Conservation (phyloP, 2,113 vertebrate species). For the Hydropotes inermis region DNA sequence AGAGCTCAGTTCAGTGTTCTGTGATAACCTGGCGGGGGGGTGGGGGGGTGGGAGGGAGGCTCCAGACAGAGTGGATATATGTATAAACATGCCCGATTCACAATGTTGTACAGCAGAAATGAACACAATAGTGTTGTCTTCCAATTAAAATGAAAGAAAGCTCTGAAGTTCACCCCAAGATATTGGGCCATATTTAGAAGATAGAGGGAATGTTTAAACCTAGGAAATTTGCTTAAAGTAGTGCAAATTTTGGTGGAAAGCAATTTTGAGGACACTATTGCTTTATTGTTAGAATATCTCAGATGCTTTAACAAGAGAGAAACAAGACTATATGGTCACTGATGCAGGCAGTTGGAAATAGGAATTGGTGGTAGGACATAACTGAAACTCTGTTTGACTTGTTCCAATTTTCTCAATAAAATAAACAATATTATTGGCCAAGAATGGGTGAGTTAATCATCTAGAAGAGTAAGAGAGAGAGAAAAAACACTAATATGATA, state of each 20-base stretch:
- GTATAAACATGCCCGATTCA: no score
- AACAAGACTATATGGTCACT: neutral
- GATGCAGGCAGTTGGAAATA: neutral
- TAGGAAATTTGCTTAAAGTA: neutral
- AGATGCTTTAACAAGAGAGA: neutral
- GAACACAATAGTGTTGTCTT: no score
- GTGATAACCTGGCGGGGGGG: no score
- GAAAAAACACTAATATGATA: neutral
- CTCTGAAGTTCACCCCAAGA: neutral
- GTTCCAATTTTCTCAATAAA: neutral
- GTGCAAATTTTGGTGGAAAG: neutral
- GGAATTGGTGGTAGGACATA: neutral
- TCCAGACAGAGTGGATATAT: no score
- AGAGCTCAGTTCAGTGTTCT: no score
- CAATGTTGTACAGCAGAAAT: no score
- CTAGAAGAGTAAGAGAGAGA: neutral
- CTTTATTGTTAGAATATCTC: neutral
- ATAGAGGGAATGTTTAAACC: neutral
- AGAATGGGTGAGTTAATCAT: neutral
- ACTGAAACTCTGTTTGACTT: neutral
- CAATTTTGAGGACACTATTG: neutral
- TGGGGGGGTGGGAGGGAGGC: no score
- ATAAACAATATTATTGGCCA: neutral
- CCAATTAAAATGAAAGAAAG: neutral
- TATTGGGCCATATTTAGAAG: neutral